Conservation (phyloP, 2,888 invertebrate genomes). For the Pseudococcus jackbeardsleyi region DNA sequence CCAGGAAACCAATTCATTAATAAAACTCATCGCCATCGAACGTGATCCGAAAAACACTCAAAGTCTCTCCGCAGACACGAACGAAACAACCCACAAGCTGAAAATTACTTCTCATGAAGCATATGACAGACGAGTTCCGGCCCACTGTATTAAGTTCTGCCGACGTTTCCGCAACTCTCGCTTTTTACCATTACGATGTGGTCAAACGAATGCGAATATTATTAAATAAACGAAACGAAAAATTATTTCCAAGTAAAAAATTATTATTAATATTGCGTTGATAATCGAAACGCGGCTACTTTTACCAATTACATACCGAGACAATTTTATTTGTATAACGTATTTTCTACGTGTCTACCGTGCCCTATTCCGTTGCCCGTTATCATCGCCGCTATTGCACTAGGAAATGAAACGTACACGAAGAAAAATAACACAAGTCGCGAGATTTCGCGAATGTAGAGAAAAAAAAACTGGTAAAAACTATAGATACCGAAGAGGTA, state of each 20-base stretch:
- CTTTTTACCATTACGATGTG: not conserved
- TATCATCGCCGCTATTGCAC: not conserved
- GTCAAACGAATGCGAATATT: conserved; percentile 29
- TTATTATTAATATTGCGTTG: conserved; percentile 36
- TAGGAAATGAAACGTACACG: conserved; percentile 16
- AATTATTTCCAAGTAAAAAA: conserved; percentile 16
- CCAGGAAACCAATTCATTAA: too few relatives aligned
- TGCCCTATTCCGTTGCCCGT: not conserved
- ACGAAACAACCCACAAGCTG: not conserved
- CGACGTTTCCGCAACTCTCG: conserved; percentile 46
- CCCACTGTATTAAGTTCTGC: not conserved
- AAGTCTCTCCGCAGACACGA: not conserved
- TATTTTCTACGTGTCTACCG: conserved; percentile 10
- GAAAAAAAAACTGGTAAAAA: conserved; percentile 5
- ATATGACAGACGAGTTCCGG: conserved; percentile 30
- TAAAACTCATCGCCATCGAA: too few relatives aligned
- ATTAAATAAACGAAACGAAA: conserved; percentile 8
- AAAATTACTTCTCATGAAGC: conserved; percentile 8
- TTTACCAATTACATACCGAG: conserved; percentile 30
- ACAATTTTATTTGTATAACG: conserved; percentile 33
- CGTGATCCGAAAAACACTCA: too few relatives aligned
- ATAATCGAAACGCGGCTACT: conserved; percentile 23
- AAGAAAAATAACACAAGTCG: not conserved
- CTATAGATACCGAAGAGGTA: not conserved
- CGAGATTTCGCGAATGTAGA: not conserved